Conservation (phyloP, 1,140 invertebrate species). For the Eufriesea mexicana region DNA sequence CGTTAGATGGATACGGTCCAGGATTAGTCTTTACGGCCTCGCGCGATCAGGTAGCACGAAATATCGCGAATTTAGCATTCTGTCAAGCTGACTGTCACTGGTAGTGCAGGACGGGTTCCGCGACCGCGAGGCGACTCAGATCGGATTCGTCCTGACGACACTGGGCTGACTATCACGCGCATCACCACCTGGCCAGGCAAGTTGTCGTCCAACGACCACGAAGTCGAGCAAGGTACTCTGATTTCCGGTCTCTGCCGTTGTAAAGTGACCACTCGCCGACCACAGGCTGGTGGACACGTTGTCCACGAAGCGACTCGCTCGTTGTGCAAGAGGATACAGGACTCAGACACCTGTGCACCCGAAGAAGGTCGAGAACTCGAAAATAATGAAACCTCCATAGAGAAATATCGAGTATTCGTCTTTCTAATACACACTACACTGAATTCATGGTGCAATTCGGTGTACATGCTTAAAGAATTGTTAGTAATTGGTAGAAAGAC, state of each 20-base stretch:
- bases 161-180: neutral
- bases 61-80: neutral
- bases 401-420: too few relatives aligned
- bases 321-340: neutral
- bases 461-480: too few relatives aligned
- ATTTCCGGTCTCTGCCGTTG: neutral
- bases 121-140: neutral
- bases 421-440: too few relatives aligned
- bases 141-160: neutral
- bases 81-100: too few relatives aligned
- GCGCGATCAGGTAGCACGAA: too few relatives aligned
- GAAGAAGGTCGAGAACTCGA: neutral
- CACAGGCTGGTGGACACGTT: neutral
- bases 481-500: too few relatives aligned
- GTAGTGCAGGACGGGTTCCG: too few relatives aligned
- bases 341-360: neutral
- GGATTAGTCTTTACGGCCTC: too few relatives aligned
- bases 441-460: too few relatives aligned
- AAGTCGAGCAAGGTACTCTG: neutral
- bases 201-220: neutral
- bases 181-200: neutral
- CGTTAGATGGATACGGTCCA: too few relatives aligned
- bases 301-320: neutral
- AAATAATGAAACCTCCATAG: neutral
- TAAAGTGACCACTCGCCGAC: conserved; percentile 16